A percentile compares a stretch with the other conserved stretches of the same genome.
phyloP scores from a whole-genome alignment of 2,113 vertebrate genomes.

The Mustelus asterias region DNA sequence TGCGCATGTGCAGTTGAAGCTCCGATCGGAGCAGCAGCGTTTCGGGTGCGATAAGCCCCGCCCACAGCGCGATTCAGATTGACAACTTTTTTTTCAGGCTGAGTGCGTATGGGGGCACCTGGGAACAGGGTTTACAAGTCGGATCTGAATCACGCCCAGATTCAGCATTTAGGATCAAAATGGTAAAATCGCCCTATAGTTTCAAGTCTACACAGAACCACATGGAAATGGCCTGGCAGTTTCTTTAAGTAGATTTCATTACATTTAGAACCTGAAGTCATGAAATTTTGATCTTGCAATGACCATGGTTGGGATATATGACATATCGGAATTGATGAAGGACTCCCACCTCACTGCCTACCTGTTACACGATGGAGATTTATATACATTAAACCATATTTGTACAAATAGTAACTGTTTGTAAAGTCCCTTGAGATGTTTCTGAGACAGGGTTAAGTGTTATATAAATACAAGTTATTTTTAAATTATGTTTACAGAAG shows the following conservation, averaged over 20 bases:
- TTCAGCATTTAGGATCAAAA: too few species aligned
- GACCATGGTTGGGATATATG: background rate
- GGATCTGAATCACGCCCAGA: too few species aligned
- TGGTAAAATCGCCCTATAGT: background rate
- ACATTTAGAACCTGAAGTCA: background rate
- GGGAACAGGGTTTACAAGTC: too few species aligned
- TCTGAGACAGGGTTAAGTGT: too few species aligned
- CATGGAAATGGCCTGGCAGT: background rate
- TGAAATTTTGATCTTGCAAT: background rate
- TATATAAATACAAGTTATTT: background rate
- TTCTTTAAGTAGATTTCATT: background rate
- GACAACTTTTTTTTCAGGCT: too few species aligned
- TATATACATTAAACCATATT: background rate
- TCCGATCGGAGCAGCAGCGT: too few species aligned
- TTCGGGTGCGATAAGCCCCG: too few species aligned
- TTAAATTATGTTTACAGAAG: background rate
- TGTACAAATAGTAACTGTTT: background rate
- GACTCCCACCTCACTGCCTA: background rate
- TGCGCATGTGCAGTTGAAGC: too few species aligned
- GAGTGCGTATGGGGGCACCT: too few species aligned
- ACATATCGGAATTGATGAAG: background rate
- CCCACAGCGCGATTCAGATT: too few species aligned
- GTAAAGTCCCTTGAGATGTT: background rate
- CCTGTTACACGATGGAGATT: background rate
- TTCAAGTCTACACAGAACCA: too few species aligned